Evolutionary conservation across 37 sponge, comb jelly and placozoan genomes (phyloP).

Genomic region (Amphimedon queenslandica): DNA sequence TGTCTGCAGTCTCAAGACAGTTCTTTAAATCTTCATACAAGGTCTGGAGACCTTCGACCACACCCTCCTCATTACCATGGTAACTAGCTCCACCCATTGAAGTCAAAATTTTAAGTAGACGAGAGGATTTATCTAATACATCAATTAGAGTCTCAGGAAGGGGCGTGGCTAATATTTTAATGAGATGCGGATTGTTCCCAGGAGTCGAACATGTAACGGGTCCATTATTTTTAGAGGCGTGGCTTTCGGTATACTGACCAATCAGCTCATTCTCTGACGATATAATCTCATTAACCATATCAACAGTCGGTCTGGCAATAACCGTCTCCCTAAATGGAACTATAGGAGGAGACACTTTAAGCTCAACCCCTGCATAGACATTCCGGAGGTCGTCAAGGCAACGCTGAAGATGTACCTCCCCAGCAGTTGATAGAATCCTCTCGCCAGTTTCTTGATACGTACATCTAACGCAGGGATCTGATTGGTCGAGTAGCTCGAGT

Average conservation of each 20-base stretch:
- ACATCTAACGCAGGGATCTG: conserved; percentile 89
- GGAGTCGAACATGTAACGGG: conserved; percentile 40
- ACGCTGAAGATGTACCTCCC: conserved; percentile 94
- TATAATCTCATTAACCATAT: conserved; percentile 85
- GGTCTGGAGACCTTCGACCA: conserved; percentile 24
- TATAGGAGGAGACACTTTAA: conserved; percentile 89
- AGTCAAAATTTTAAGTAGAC: conserved; percentile 43
- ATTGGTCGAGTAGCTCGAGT: conserved; percentile 84
- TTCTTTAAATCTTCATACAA: conserved; percentile 2
- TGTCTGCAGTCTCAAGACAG: background rate
- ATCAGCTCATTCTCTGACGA: conserved; percentile 38
- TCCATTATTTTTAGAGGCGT: background rate
- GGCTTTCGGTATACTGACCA: background rate
- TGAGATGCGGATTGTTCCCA: conserved; percentile 35
- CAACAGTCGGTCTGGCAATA: conserved; percentile 69
- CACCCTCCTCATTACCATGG: conserved; percentile 13
- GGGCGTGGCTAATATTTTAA: conserved; percentile 39
- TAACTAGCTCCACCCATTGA: background rate
- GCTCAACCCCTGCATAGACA: conserved; percentile 53
- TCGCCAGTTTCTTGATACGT: conserved; percentile 87
- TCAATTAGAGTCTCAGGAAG: conserved; percentile 46
- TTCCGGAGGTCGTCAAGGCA: conserved; percentile 87
- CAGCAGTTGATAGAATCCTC: conserved; percentile 76
- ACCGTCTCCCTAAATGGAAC: conserved; percentile 95
- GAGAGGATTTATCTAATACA: conserved; percentile 38